A percentile compares a stretch with the other conserved stretches of the same genome.
Conservation (phyloP, 2,888 invertebrate genomes). For the Podotricha telesiphe region DNA sequence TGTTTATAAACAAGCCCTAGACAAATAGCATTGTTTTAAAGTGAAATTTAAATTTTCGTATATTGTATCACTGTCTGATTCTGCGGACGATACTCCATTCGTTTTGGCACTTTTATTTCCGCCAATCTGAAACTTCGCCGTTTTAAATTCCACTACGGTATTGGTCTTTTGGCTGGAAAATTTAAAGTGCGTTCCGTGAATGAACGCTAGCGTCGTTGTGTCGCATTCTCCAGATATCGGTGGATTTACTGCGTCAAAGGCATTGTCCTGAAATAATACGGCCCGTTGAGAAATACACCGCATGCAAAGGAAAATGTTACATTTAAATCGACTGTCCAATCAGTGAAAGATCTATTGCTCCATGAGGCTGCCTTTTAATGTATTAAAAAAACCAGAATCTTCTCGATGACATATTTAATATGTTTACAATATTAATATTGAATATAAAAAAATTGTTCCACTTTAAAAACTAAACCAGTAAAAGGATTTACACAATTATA, state of each 20-base stretch:
- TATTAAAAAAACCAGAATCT: neutral
- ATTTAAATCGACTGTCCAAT: slow-evolving; percentile 80
- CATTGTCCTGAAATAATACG: slow-evolving; percentile 79
- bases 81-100: slow-evolving; percentile 31
- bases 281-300: slow-evolving; percentile 78
- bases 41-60: slow-evolving; percentile 4
- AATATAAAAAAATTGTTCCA: too few species aligned
- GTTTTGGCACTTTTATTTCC: slow-evolving; percentile 29
- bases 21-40: slow-evolving; percentile 5
- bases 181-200: slow-evolving; percentile 52
- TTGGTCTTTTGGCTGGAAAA: slow-evolving; percentile 45
- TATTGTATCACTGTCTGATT: slow-evolving; percentile 6
- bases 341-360: slow-evolving; percentile 74
- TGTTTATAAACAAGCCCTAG: neutral
- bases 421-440: too few species aligned
- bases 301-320: slow-evolving; percentile 58
- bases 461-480: too few species aligned
- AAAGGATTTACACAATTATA: too few species aligned
- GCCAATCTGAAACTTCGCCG: slow-evolving; percentile 46
- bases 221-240: slow-evolving; percentile 76
- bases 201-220: slow-evolving; percentile 59
- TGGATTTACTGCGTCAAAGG: slow-evolving; percentile 77
- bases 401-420: neutral
- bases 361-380: slow-evolving; percentile 31
- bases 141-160: slow-evolving; percentile 74